Evolutionary conservation across 2,113 vertebrate genomes (phyloP).

Genomic region (Trematocara unimaculatum): DNA sequence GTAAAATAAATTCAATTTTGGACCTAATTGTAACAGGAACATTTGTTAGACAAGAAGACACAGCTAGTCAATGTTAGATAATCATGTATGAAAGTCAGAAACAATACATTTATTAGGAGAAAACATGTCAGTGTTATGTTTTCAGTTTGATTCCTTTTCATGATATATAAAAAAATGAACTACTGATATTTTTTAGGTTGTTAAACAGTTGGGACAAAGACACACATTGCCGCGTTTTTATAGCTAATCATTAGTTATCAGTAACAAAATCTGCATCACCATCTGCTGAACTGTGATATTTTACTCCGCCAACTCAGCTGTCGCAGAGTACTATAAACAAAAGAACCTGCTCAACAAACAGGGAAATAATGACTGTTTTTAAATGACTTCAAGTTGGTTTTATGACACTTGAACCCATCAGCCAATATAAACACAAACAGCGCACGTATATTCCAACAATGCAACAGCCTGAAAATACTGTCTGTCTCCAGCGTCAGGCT

Average conservation of each 20-base stretch:
- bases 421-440: neutral
- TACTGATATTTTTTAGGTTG: neutral
- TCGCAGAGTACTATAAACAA: neutral
- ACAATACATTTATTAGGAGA: neutral
- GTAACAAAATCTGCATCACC: constrained; percentile 23
- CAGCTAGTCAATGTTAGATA: neutral
- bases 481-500: neutral
- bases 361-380: neutral
- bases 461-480: neutral
- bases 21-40: neutral
- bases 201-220: neutral
- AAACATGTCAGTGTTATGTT: neutral
- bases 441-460: neutral
- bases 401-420: neutral
- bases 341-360: neutral
- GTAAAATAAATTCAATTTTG: neutral
- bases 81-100: neutral
- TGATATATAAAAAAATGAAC: neutral
- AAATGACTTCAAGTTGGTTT: neutral
- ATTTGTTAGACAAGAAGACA: neutral
- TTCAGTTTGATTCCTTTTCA: neutral
- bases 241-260: constrained; percentile 2
- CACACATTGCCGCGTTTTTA: neutral
- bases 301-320: constrained; percentile 10
- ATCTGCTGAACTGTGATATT: constrained; percentile 28